Conservation (phyloP, 2,797 vertebrate species). For the Tadarida brasiliensis region DNA sequence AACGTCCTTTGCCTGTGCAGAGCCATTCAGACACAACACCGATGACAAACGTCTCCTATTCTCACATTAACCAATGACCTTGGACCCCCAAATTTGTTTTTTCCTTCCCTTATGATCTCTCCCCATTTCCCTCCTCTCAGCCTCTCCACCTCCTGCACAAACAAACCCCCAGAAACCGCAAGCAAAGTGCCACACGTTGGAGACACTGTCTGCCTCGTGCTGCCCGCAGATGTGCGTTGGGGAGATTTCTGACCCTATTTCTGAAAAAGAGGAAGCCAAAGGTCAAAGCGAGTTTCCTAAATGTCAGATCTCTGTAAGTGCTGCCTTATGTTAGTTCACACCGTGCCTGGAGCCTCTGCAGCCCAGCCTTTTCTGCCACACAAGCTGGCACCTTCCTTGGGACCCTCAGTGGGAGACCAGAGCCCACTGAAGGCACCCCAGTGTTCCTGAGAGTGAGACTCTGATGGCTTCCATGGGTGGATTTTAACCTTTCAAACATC, state of each 20-base stretch:
- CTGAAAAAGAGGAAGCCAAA: slow-evolving; percentile 47
- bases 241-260: not conserved
- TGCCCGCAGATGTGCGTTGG: not conserved
- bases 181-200: not conserved
- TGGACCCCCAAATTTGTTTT: not conserved
- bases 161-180: not conserved
- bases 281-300: slow-evolving; percentile 64
- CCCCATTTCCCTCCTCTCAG: not conserved
- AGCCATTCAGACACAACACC: not conserved
- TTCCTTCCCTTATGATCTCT: not conserved
- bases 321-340: not conserved
- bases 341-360: not conserved
- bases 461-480: accelerated
- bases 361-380: too few relatives aligned
- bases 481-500: not conserved
- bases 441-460: not conserved
- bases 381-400: accelerated
- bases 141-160: not conserved
- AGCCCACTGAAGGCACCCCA: too few relatives aligned
- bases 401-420: not conserved
- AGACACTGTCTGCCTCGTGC: not conserved
- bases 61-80: not conserved
- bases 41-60: not conserved
- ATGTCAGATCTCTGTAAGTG: slow-evolving; percentile 35
- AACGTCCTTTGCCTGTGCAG: not conserved